Conservation (phyloP, 2,797 vertebrate genomes). For the Scyliorhinus canicula region DNA sequence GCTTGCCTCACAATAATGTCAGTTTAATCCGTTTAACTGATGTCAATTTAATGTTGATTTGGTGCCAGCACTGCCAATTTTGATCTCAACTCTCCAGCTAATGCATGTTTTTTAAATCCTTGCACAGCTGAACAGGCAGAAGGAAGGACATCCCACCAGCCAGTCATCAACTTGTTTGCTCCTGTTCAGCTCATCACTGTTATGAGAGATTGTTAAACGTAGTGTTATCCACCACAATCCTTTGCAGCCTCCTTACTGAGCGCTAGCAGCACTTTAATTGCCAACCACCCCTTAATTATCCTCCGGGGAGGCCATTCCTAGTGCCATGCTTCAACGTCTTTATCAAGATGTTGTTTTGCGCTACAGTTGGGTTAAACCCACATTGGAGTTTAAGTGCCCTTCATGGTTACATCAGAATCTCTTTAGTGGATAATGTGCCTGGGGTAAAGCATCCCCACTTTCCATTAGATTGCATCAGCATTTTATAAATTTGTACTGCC, state of each 20-base stretch:
- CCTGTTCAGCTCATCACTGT: neutral
- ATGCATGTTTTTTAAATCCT: no score
- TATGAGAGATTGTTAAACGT: neutral
- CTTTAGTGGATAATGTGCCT: neutral
- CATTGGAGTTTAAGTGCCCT: neutral
- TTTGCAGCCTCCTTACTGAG: neutral
- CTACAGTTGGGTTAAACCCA: neutral
- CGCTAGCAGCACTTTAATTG: neutral
- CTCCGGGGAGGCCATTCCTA: no score
- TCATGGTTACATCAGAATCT: neutral
- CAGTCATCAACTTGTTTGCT: neutral
- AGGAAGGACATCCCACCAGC: no score
- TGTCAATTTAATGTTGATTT: no score
- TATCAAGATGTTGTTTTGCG: neutral
- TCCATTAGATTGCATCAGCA: no score
- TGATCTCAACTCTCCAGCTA: no score
- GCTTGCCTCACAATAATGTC: no score
- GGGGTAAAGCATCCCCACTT: no score
- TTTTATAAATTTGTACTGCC: neutral
- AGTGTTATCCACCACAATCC: neutral
- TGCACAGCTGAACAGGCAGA: no score
- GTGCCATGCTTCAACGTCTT: neutral
- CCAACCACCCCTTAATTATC: neutral
- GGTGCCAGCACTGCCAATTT: no score
- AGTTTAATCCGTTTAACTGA: no score